These are phyloP conservation scores for Coregonus suidteri DNA, from an alignment of 2,797 vertebrate species.

Conservation along the genomic window DNA sequence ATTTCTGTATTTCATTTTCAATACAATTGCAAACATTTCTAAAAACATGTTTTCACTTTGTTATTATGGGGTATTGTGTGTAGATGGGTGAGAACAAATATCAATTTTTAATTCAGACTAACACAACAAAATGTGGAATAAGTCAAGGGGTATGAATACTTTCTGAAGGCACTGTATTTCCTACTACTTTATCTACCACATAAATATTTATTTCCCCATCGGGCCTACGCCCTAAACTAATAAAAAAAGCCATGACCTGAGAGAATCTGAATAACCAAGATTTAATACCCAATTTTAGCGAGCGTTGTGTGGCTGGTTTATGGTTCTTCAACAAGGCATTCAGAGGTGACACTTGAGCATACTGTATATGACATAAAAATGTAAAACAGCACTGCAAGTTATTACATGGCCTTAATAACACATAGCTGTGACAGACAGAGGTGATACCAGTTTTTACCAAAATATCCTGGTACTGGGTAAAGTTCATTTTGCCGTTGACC, in stretches of 20 bases:
- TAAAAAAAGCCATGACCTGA: constrained; percentile 54
- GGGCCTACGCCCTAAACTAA: constrained; percentile 36
- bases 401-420: constrained; percentile 15
- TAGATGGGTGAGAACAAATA: too few species aligned
- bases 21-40: too few species aligned
- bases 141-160: constrained; percentile 35
- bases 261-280: constrained; percentile 54
- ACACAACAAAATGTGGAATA: constrained; percentile 38
- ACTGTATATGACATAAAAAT: constrained; percentile 31
- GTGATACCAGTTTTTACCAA: neutral
- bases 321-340: constrained; percentile 40
- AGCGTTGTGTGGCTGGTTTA: constrained; percentile 19
- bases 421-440: constrained; percentile 1
- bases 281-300: constrained; percentile 53
- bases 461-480: neutral
- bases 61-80: too few species aligned
- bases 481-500: too few species aligned
- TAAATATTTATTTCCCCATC: constrained; percentile 44
- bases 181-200: constrained; percentile 33
- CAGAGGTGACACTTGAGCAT: constrained; percentile 34
- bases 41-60: too few species aligned
- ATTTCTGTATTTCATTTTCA: too few species aligned
- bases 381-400: neutral
- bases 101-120: too few species aligned
- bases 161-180: constrained; percentile 29